Conservation (phyloP, 2,888 invertebrate species). For the Pandemis cinnamomeana region DNA sequence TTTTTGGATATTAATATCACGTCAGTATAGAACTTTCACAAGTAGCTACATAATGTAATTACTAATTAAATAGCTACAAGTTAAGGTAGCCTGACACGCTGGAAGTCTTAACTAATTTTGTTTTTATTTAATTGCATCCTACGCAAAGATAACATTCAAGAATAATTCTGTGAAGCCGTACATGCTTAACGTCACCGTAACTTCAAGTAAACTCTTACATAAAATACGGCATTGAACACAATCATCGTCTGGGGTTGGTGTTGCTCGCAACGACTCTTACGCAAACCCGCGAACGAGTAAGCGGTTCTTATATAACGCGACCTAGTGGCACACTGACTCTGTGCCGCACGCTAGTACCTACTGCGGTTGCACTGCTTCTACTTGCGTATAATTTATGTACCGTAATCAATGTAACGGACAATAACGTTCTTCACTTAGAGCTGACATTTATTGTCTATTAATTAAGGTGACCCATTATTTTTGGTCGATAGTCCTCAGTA, state of each 20-base stretch:
- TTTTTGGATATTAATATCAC: no score
- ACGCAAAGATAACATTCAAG: not conserved
- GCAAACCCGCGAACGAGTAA: conserved; percentile 71
- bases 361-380: conserved; percentile 59
- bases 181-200: conserved; percentile 12
- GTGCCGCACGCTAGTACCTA: conserved; percentile 57
- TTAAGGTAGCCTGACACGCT: no score
- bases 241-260: conserved; percentile 60
- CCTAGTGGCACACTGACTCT: conserved; percentile 79
- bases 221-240: conserved; percentile 48
- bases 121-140: no score
- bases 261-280: conserved; percentile 71
- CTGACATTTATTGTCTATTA: not conserved
- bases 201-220: conserved; percentile 37
- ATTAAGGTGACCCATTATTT: no score
- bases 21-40: no score
- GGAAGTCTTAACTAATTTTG: no score
- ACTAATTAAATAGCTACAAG: no score
- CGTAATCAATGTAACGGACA: conserved; percentile 26
- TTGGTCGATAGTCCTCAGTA: no score
- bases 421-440: not conserved
- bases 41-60: no score
- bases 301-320: conserved; percentile 74
- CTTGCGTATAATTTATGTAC: conserved; percentile 52
- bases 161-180: conserved; percentile 1